Percentiles rank a stretch among this genome's conserved stretches.
phyloP scores from a whole-genome alignment of 2,888 invertebrate species.

The Dasysyrphus albostriatus region DNA sequence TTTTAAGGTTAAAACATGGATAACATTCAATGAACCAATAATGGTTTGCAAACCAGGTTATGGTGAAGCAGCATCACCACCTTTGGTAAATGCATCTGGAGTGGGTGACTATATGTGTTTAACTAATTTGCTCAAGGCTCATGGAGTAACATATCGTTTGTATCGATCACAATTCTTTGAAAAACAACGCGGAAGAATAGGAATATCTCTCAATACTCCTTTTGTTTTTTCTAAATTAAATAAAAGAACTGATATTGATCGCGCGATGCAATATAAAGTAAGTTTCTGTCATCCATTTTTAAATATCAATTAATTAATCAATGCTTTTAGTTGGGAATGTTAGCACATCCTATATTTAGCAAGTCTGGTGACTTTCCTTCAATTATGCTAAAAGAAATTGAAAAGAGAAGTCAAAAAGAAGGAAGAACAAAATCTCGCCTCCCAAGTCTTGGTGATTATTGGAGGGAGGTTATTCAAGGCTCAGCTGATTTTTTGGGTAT shows the following conservation, averaged over 20 bases:
- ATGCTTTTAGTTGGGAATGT: constrained; percentile 80
- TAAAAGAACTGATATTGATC: constrained; percentile 69
- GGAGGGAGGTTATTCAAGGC: constrained; percentile 77
- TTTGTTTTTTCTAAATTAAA: constrained; percentile 78
- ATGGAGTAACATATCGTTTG: constrained; percentile 81
- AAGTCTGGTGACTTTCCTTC: constrained; percentile 80
- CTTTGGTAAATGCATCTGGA: constrained; percentile 83
- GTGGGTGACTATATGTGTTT: constrained; percentile 85
- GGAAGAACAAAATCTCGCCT: constrained; percentile 79
- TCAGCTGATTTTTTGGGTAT: constrained; percentile 80
- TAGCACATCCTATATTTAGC: constrained; percentile 80
- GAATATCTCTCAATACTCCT: constrained; percentile 78
- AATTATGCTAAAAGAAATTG: constrained; percentile 79
- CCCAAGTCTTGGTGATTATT: constrained; percentile 72
- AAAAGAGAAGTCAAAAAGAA: constrained; percentile 79
- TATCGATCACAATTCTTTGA: constrained; percentile 83
- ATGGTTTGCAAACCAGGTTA: constrained; percentile 84
- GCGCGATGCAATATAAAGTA: constrained; percentile 79
- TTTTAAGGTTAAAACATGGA: constrained; percentile 52
- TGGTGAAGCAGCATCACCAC: constrained; percentile 81
- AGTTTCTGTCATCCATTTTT: neutral
- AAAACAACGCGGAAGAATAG: constrained; percentile 80
- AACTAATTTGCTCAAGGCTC: constrained; percentile 82
- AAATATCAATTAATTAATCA: neutral
- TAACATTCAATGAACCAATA: constrained; percentile 83